Evolutionary conservation across 2,888 invertebrate species (phyloP).

Genomic region (Leucophenga maculata): DNA sequence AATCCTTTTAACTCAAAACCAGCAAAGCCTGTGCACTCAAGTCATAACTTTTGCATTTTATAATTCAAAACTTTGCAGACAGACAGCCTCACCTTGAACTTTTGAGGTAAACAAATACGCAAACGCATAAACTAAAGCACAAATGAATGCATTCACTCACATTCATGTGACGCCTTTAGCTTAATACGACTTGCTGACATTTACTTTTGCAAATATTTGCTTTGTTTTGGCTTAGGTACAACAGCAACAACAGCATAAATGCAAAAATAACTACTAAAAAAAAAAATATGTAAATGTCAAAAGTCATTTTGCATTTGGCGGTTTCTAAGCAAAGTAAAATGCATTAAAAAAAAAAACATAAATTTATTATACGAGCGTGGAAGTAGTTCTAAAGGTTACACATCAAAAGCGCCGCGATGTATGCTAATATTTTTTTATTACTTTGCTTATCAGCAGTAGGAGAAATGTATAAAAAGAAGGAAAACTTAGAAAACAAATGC

Average conservation of each 20-base stretch:
- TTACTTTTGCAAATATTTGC: not conserved
- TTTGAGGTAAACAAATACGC: not conserved
- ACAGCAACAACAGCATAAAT: too few relatives aligned
- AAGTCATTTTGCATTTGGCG: constrained; percentile 4
- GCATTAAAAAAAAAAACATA: constrained; percentile 15
- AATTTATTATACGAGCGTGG: not conserved
- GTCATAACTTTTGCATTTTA: constrained; percentile 16
- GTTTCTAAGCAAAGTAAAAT: constrained; percentile 28
- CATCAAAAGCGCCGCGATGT: not conserved
- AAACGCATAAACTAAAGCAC: too few relatives aligned
- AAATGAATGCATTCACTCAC: not conserved
- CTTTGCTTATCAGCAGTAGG: not conserved
- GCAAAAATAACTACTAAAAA: too few relatives aligned
- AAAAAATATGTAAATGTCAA: not conserved
- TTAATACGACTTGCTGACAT: not conserved
- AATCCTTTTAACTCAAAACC: too few relatives aligned
- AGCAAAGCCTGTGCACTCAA: too few relatives aligned
- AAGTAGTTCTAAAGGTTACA: not conserved
- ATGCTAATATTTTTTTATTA: not conserved
- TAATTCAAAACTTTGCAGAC: constrained; percentile 21
- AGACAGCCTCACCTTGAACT: constrained; percentile 11
- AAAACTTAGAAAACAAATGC: constrained; percentile 7
- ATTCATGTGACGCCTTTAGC: not conserved
- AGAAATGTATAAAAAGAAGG: not conserved
- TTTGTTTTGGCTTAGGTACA: too few relatives aligned